Percentiles rank a stretch among this genome's conserved stretches.
phyloP scores from a whole-genome alignment of 2,113 vertebrate genomes.

The Dendropsophus ebraccatus region DNA sequence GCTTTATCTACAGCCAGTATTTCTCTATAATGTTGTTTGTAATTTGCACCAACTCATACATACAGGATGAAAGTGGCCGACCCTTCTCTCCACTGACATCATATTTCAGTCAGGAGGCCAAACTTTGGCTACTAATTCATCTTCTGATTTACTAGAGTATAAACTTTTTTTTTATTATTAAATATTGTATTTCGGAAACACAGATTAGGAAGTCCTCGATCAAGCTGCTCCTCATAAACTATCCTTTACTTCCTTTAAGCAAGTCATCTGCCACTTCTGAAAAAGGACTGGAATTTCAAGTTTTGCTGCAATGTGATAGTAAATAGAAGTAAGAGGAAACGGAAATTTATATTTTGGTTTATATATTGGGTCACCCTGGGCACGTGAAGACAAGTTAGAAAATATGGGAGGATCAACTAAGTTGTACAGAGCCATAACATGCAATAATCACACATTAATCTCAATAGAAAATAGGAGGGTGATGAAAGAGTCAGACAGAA shows the following conservation, averaged over 20 bases:
- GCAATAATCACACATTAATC: constrained; percentile 15
- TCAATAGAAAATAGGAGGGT: background rate
- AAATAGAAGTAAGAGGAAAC: constrained; percentile 6
- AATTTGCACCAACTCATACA: too few relatives aligned
- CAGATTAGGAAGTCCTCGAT: background rate
- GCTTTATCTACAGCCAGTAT: background rate
- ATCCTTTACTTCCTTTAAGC: background rate
- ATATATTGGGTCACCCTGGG: constrained; percentile 6
- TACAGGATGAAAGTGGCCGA: too few relatives aligned
- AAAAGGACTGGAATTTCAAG: constrained; percentile 47
- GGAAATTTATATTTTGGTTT: background rate
- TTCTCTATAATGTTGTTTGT: background rate
- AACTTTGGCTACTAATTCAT: background rate
- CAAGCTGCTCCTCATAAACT: background rate
- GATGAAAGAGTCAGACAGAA: background rate
- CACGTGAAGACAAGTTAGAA: constrained; percentile 45
- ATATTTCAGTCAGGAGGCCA: too few relatives aligned
- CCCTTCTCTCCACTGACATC: too few relatives aligned
- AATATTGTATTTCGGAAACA: background rate
- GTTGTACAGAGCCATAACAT: constrained; percentile 5
- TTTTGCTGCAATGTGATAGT: constrained; percentile 7
- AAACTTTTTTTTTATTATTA: background rate
- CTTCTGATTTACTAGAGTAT: background rate
- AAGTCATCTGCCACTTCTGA: background rate
- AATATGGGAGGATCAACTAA: constrained; percentile 1